Conservation (phyloP, 2,113 vertebrate species). For the Clarias macrocephalus region DNA sequence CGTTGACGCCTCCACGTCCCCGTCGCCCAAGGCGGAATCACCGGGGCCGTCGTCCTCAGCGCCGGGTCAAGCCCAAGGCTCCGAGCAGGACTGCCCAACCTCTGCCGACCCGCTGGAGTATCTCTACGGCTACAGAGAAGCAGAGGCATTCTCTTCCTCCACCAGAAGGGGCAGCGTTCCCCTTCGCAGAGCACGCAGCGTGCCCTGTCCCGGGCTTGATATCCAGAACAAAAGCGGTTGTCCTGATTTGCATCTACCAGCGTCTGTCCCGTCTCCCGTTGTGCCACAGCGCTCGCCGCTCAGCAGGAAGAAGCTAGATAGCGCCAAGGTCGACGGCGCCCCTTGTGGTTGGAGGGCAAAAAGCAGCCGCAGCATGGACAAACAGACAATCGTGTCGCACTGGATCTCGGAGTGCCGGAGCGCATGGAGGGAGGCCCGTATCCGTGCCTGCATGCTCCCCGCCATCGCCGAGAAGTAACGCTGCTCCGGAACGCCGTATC, state of each 20-base stretch:
- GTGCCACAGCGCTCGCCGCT: slow-evolving; percentile 51
- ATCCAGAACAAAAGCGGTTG: slow-evolving; percentile 57
- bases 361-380: slow-evolving; percentile 45
- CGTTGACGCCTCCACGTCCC: not conserved
- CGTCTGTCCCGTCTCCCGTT: not conserved
- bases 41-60: slow-evolving; percentile 7
- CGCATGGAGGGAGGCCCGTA: slow-evolving; percentile 70
- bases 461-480: slow-evolving; percentile 72
- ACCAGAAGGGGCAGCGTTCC: slow-evolving; percentile 32
- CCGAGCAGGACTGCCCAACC: slow-evolving; percentile 27
- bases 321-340: slow-evolving; percentile 21
- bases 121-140: slow-evolving; percentile 61
- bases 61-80: slow-evolving; percentile 1
- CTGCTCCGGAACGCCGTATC: not conserved
- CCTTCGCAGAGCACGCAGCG: slow-evolving; percentile 26
- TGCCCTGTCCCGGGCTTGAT: slow-evolving; percentile 56
- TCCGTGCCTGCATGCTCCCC: slow-evolving; percentile 73
- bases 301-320: slow-evolving; percentile 42
- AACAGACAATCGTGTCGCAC: slow-evolving; percentile 56
- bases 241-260: slow-evolving; percentile 54
- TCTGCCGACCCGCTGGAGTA: slow-evolving; percentile 65
- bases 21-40: slow-evolving; percentile 23
- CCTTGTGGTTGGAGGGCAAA: slow-evolving; percentile 52
- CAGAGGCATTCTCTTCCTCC: not conserved
- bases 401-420: slow-evolving; percentile 71